Evolutionary conservation across 2,888 invertebrate species (phyloP), one percentile per base, ranked within the genome.

Genomic region (Orthonychiurus folsomi): DNA sequence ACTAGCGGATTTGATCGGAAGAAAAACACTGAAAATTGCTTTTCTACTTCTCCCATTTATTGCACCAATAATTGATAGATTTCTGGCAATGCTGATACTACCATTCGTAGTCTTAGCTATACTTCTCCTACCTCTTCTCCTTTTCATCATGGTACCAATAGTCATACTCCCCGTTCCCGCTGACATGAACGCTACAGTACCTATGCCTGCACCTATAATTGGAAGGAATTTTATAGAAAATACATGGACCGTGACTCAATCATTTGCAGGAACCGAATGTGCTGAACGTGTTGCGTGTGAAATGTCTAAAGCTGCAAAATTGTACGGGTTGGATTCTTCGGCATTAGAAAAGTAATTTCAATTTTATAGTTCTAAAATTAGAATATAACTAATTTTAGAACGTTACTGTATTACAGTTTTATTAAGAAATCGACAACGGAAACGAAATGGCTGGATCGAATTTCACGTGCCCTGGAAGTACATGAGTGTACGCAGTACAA

Each of bases 161-260:
- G 52, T 52, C n/a, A 52, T 20, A 21, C 21, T 52, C 20, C 52
- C 52, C 5, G 52, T n/a, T n/a, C n/a, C n/a, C n/a, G n/a, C n/a
- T n/a, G n/a, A n/a, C n/a, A n/a, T n/a, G n/a, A n/a, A n/a, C n/a
- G n/a, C n/a, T n/a, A n/a, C n/a, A n/a, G n/a, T n/a, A n/a, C n/a
- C n/a, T n/a, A n/a, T n/a, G n/a, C n/a, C n/a, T n/a, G n/a, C n/a
- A n/a, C n/a, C n/a, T n/a, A n/a, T 9, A 9, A 20, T 9, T 5
- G 52, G 52, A 12, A 23, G 52, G 9, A 52, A 3, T 52, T 5
- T 20, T 5, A 52, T 20, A 12, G 52, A 52, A 5, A n/a, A 9
- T 12, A 20, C 5, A 52, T 5, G 5, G 24, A 5, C 20, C 24
- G 3, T 5, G 52, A 52, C 9, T 20, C 52, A 9, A 12, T n/a